phyloP scores from a whole-genome alignment of 2,113 vertebrate species.

The Bos javanicus region DNA sequence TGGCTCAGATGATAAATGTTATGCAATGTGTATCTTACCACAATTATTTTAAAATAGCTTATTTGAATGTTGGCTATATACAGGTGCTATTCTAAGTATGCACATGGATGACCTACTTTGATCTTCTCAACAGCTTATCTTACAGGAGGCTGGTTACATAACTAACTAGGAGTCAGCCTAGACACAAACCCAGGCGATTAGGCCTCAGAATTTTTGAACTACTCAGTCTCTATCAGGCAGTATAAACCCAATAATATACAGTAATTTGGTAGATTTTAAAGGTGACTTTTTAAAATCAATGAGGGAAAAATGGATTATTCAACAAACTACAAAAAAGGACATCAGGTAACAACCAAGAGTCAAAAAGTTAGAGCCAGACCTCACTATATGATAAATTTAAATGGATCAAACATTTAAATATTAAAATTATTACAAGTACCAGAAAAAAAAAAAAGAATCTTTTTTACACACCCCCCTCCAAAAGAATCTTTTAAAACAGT shows the following conservation, averaged over 20 bases:
- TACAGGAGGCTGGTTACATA: not conserved
- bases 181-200: not conserved
- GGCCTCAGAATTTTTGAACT: not conserved
- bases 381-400: not conserved
- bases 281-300: not conserved
- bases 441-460: not conserved
- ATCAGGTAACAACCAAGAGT: not conserved
- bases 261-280: not conserved
- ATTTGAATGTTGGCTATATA: not conserved
- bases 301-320: not conserved
- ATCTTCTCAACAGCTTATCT: too few species aligned
- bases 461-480: not conserved
- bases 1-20: not conserved
- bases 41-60: not conserved
- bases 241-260: not conserved
- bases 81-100: not conserved
- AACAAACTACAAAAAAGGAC: not conserved
- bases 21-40: not conserved
- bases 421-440: not conserved
- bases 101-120: not conserved
- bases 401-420: constrained; percentile 5
- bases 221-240: not conserved
- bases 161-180: not conserved
- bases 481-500: not conserved
- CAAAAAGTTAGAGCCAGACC: not conserved